Percentiles rank a stretch among this genome's conserved stretches.
Evolutionary conservation across 1,140 invertebrate species (phyloP).

Genomic region (Aphis craccivora): DNA sequence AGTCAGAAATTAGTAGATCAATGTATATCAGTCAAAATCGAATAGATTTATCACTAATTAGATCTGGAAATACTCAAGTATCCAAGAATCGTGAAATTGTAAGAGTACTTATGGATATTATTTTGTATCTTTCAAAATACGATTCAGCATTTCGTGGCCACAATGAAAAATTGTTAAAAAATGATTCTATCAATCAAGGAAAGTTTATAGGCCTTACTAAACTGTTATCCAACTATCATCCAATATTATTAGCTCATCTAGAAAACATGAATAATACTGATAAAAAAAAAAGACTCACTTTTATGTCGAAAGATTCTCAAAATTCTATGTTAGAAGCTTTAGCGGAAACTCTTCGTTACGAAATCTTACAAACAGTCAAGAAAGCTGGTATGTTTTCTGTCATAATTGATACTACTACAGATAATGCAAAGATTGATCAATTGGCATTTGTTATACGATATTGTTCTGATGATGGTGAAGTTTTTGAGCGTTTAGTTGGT

Average conservation of each 20-base stretch:
- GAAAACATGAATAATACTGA: background rate
- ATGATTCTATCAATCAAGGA: constrained; percentile 14
- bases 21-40: background rate
- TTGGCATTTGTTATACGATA: constrained; percentile 5
- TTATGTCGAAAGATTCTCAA: constrained; percentile 2
- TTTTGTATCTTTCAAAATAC: constrained; percentile 27
- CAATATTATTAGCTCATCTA: background rate
- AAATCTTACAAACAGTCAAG: background rate
- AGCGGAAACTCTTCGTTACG: background rate
- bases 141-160: constrained; percentile 21
- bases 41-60: constrained; percentile 9
- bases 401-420: constrained; percentile 18
- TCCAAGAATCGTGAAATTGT: background rate
- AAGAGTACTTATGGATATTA: constrained; percentile 2
- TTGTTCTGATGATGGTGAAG: constrained; percentile 6
- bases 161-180: background rate
- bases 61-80: constrained; percentile 13
- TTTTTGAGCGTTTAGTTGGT: constrained; percentile 27
- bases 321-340: constrained; percentile 10
- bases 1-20: constrained; percentile 9
- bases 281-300: constrained; percentile 16
- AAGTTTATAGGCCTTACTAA: constrained; percentile 8
- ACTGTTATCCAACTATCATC: background rate
- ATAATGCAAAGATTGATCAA: background rate
- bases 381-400: background rate